Percentiles rank a stretch among this genome's conserved stretches.
phyloP scores from a whole-genome alignment of 2,113 vertebrate genomes.

The Loxodonta africana region DNA sequence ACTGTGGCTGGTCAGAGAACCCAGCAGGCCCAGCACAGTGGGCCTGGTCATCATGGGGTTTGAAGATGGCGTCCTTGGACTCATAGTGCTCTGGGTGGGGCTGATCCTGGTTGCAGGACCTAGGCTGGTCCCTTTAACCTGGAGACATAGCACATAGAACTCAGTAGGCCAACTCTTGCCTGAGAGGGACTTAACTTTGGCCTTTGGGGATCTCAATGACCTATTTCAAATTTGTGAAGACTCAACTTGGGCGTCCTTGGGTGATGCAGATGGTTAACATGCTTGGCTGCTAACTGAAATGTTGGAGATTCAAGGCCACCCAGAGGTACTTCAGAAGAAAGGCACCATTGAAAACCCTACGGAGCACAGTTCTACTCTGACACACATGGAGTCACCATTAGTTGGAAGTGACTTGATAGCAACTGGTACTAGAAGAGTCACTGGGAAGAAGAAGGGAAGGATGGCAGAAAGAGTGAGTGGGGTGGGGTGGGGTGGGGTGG shows the following conservation, averaged over 20 bases:
- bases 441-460: neutral
- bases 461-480: neutral
- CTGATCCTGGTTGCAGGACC: constrained; percentile 76
- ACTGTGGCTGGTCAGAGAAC: constrained; percentile 84
- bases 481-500: too few species aligned
- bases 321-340: neutral
- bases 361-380: neutral
- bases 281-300: neutral
- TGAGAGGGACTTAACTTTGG: neutral
- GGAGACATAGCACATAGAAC: neutral
- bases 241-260: neutral
- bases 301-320: neutral
- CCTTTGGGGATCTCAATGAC: neutral
- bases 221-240: neutral
- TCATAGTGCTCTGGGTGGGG: accelerated
- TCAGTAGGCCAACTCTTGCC: neutral
- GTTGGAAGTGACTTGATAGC: neutral
- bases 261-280: neutral
- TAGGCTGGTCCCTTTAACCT: constrained; percentile 88
- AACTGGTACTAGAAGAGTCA: neutral
- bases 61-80: neutral
- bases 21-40: constrained; percentile 76
- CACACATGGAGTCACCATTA: neutral
- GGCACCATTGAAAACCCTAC: neutral
- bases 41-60: accelerated